Evolutionary conservation across 2,888 invertebrate genomes (phyloP).

Genomic region (Andrena camellia): DNA sequence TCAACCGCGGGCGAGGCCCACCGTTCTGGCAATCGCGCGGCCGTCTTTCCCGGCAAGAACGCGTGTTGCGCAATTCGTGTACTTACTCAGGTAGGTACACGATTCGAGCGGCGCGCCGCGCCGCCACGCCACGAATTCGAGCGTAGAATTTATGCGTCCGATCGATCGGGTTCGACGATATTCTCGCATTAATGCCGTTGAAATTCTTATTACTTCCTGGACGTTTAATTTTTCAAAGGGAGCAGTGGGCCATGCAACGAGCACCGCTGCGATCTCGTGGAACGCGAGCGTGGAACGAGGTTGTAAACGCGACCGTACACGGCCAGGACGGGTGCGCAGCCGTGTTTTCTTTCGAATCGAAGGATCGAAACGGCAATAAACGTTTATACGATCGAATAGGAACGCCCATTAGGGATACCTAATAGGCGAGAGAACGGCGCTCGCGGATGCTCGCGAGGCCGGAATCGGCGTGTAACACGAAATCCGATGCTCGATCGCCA

Average conservation of each 20-base stretch:
- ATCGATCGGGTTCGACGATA: slow-evolving; percentile 22
- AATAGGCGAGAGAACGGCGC: slow-evolving; percentile 24
- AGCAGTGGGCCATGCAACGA: not conserved
- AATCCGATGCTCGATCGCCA: slow-evolving; percentile 19
- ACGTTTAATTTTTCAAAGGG: slow-evolving; percentile 18
- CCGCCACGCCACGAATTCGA: slow-evolving; percentile 20
- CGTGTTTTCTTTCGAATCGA: slow-evolving; percentile 35
- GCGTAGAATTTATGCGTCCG: slow-evolving; percentile 34
- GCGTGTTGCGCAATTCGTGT: slow-evolving; percentile 29
- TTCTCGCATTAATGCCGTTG: slow-evolving; percentile 4
- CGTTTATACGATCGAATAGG: slow-evolving; percentile 28
- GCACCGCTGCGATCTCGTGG: not conserved
- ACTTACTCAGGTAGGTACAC: too few species aligned
- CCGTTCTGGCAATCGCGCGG: slow-evolving; percentile 25
- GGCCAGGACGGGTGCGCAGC: slow-evolving; percentile 1
- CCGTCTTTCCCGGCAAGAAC: slow-evolving; percentile 19
- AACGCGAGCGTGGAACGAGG: slow-evolving; percentile 7
- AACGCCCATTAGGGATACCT: slow-evolving; percentile 24
- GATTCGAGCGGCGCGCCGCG: not conserved
- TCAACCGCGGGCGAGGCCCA: slow-evolving; percentile 12
- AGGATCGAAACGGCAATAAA: slow-evolving; percentile 25
- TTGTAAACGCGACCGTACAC: slow-evolving; percentile 22
- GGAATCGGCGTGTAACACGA: slow-evolving; percentile 14
- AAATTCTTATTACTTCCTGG: slow-evolving; percentile 28
- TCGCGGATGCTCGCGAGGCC: slow-evolving; percentile 15